Percentiles rank a stretch among this genome's conserved stretches.
These are phyloP conservation scores for Papilio machaon DNA, from an alignment of 1,140 invertebrate genomes.

Conservation along the genomic window DNA sequence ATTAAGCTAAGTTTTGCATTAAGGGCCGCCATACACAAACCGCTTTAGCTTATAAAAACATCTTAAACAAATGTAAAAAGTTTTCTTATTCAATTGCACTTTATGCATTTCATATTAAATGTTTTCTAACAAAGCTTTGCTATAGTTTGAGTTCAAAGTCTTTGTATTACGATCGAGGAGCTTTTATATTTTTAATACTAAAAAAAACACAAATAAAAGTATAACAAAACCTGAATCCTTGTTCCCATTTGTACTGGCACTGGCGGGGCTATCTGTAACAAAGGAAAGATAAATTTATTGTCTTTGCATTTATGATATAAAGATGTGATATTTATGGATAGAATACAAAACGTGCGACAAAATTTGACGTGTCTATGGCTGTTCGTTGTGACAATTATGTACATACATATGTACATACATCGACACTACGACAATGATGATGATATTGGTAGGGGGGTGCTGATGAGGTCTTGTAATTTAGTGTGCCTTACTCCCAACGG, in stretches of 20 bases:
- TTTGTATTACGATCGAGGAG: background rate
- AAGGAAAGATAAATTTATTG: constrained; percentile 39
- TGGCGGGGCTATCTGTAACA: constrained; percentile 54
- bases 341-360: background rate
- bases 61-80: background rate
- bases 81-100: background rate
- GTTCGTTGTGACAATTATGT: too few species aligned
- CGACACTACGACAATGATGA: too few species aligned
- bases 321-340: background rate
- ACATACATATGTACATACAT: too few species aligned
- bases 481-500: too few species aligned
- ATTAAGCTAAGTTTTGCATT: too few species aligned
- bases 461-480: too few species aligned
- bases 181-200: background rate
- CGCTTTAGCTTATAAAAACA: background rate
- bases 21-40: background rate
- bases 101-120: background rate
- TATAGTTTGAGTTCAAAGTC: constrained; percentile 2
- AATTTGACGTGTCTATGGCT: too few species aligned
- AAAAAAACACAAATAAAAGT: background rate
- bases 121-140: background rate
- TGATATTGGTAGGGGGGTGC: too few species aligned
- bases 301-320: background rate
- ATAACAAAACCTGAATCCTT: constrained; percentile 50
- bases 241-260: constrained; percentile 48